Conservation (phyloP, 2,888 invertebrate genomes). For the Scaeva pyrastri region DNA sequence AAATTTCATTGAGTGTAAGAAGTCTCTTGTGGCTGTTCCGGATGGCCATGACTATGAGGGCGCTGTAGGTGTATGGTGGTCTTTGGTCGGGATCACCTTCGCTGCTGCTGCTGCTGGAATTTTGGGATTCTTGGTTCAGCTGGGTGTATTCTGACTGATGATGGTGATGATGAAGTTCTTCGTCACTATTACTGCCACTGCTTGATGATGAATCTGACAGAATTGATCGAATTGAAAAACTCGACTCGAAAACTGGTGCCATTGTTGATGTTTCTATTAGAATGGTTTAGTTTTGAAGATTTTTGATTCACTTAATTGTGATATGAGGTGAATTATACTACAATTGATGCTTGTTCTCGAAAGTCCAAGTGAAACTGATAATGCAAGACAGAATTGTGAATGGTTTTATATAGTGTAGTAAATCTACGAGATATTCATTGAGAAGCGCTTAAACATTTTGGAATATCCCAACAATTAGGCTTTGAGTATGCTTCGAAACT, state of each 20-base stretch:
- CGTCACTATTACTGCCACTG: constrained; percentile 35
- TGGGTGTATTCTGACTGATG: constrained; percentile 6
- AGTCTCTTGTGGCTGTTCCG: constrained; percentile 95
- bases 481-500: neutral
- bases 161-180: constrained; percentile 21
- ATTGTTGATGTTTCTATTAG: constrained; percentile 25
- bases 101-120: constrained; percentile 18
- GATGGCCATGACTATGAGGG: constrained; percentile 99
- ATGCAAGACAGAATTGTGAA: neutral
- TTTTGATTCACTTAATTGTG: neutral
- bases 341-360: neutral
- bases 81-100: constrained; percentile 46
- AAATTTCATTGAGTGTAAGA: constrained; percentile 96
- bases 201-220: constrained; percentile 36
- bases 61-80: constrained; percentile 98
- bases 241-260: constrained; percentile 55
- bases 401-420: constrained; percentile 23
- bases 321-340: neutral
- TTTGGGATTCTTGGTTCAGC: constrained; percentile 9
- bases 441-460: constrained; percentile 11
- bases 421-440: constrained; percentile 26
- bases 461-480: constrained; percentile 41
- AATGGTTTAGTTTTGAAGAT: neutral
- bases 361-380: constrained; percentile 11
- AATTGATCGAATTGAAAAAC: constrained; percentile 55